These are phyloP conservation scores for Andrena fulva DNA, from an alignment of 2,888 invertebrate genomes.

Conservation along the genomic window DNA sequence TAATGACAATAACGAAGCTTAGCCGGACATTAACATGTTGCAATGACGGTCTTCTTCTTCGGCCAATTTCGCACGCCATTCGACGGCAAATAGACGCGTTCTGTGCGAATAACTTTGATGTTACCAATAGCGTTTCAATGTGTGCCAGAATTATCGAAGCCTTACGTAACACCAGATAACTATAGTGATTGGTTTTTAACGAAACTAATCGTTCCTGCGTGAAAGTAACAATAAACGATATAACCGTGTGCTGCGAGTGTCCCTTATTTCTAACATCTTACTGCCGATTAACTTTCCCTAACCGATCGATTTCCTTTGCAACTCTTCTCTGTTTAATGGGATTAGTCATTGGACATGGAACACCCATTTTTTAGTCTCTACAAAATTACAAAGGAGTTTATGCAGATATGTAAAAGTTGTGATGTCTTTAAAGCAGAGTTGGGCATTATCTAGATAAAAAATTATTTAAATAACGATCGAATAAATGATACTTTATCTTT, in stretches of 20 bases:
- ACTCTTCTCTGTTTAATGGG: constrained; percentile 19
- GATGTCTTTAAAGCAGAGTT: too few relatives aligned
- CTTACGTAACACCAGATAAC: constrained; percentile 42
- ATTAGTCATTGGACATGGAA: too few relatives aligned
- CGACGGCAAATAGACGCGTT: constrained; percentile 9
- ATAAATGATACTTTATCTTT: too few relatives aligned
- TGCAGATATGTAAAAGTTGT: too few relatives aligned
- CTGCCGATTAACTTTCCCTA: constrained; percentile 39
- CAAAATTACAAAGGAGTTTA: too few relatives aligned
- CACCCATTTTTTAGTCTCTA: too few relatives aligned
- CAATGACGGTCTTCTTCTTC: constrained; percentile 39
- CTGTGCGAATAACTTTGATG: constrained; percentile 17
- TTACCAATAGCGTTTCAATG: constrained; percentile 15
- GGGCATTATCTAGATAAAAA: too few relatives aligned
- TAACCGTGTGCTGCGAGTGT: constrained; percentile 6
- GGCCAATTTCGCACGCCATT: constrained; percentile 13
- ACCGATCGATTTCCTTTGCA: constrained; percentile 14
- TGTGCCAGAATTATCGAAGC: neutral
- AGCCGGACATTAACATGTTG: constrained; percentile 41
- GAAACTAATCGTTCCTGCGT: constrained; percentile 56
- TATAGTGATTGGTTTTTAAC: constrained; percentile 51
- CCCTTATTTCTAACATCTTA: constrained; percentile 48
- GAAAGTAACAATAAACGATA: constrained; percentile 64
- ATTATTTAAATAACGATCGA: too few relatives aligned
- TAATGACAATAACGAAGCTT: constrained; percentile 55